Percentiles rank a stretch among this genome's conserved stretches.
Evolutionary conservation across 2,113 vertebrate species (phyloP).

Genomic region (Tenrec ecaudatus): DNA sequence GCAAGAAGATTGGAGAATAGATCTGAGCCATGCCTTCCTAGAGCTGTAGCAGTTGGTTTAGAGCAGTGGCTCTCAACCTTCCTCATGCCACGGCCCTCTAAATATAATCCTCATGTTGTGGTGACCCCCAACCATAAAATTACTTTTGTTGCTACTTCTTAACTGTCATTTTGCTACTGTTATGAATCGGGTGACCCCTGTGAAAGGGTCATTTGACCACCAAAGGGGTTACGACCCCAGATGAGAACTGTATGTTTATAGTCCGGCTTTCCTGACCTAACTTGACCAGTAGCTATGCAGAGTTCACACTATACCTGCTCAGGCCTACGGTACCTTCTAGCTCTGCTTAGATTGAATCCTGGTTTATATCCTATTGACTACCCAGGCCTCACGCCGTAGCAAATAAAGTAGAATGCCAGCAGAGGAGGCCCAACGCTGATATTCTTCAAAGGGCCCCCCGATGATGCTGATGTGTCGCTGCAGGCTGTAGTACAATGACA

Average conservation of each 20-base stretch:
- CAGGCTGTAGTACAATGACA: not conserved
- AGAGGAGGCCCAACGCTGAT: not conserved
- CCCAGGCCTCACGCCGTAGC: not conserved
- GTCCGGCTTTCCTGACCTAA: not conserved
- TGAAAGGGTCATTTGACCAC: no score
- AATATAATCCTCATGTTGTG: no score
- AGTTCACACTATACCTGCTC: not conserved
- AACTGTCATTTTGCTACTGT: no score
- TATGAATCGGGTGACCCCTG: no score
- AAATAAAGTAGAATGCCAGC: not conserved
- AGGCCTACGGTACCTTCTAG: not conserved
- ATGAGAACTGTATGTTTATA: no score
- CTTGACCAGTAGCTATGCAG: not conserved
- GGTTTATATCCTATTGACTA: not conserved
- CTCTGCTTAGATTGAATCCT: not conserved
- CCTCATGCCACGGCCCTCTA: no score
- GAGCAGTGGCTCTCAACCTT: no score
- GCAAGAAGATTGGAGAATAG: not conserved
- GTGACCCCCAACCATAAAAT: no score
- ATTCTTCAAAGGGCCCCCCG: no score
- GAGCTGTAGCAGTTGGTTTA: not conserved
- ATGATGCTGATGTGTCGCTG: not conserved
- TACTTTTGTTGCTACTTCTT: no score
- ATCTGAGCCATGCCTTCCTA: not conserved
- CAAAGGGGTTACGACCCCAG: no score